phyloP scores from a whole-genome alignment of 2,888 invertebrate genomes.

The Acrocera orbiculus region DNA sequence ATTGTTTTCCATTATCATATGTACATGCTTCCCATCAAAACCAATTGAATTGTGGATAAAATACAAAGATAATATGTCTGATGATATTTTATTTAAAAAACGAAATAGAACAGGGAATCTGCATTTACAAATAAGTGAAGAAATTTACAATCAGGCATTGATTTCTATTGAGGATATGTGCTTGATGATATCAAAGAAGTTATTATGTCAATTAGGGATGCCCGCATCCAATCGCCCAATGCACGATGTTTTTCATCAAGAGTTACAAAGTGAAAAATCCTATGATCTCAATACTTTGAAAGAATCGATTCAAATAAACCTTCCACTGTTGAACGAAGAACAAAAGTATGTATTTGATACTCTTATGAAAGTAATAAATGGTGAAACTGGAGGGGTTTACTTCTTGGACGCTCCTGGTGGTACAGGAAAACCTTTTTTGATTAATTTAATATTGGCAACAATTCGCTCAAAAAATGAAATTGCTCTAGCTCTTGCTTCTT shows the following conservation, averaged over 20 bases:
- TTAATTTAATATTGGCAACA: constrained; percentile 6
- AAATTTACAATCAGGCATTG: constrained; percentile 17
- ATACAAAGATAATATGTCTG: constrained; percentile 12
- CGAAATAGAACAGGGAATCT: constrained; percentile 4
- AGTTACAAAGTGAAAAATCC: too few relatives aligned
- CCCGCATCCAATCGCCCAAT: too few relatives aligned
- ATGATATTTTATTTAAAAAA: constrained; percentile 11
- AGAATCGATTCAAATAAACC: constrained; percentile 7
- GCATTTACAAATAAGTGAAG: constrained; percentile 10
- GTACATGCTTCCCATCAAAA: constrained; percentile 13
- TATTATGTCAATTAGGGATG: too few relatives aligned
- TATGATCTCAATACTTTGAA: constrained; percentile 13
- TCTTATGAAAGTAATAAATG: constrained; percentile 4
- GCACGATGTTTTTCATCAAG: too few relatives aligned
- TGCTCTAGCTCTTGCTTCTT: constrained; percentile 10
- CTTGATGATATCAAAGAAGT: too few relatives aligned
- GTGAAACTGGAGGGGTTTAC: constrained; percentile 5
- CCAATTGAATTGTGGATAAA: constrained; percentile 15
- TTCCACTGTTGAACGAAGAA: too few relatives aligned
- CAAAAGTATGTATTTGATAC: too few relatives aligned
- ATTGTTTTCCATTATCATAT: constrained; percentile 16
- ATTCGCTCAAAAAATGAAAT: constrained; percentile 7
- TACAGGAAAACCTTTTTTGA: constrained; percentile 9
- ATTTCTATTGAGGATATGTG: constrained; percentile 6
- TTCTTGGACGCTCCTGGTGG: constrained; percentile 9